These are phyloP conservation scores for Drosophila austrosaltans DNA, from an alignment of 2,888 invertebrate genomes.

Conservation along the genomic window DNA sequence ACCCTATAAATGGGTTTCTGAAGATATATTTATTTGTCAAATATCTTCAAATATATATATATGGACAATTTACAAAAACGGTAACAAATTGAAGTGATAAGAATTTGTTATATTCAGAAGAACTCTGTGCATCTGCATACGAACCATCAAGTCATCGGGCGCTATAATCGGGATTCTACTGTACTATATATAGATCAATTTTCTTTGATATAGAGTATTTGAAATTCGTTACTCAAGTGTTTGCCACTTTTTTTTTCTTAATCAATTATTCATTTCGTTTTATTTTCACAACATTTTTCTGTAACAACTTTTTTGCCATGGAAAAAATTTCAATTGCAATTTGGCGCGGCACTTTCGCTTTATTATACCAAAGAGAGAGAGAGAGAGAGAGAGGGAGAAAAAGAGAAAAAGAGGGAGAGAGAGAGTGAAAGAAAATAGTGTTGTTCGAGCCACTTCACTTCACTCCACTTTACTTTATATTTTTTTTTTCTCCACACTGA, in stretches of 20 bases:
- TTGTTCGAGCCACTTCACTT: conserved; percentile 20
- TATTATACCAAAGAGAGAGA: conserved; percentile 22
- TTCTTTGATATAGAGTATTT: neutral
- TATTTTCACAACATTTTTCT: conserved; percentile 50
- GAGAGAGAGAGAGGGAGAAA: conserved; percentile 1
- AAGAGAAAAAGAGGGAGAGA: conserved; percentile 37
- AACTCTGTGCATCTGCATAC: too few relatives aligned
- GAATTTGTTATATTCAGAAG: too few relatives aligned
- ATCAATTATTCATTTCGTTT: conserved; percentile 13
- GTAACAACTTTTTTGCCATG: conserved; percentile 46
- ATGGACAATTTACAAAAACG: too few relatives aligned
- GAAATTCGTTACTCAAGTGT: neutral
- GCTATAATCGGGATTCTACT: too few relatives aligned
- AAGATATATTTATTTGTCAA: too few relatives aligned
- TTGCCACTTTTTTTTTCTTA: conserved; percentile 1
- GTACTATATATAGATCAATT: too few relatives aligned
- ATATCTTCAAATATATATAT: too few relatives aligned
- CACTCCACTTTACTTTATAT: neutral
- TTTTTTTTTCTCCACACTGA: too few relatives aligned
- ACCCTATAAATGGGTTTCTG: neutral
- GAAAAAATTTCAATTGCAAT: conserved; percentile 59
- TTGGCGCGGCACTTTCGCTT: conserved; percentile 67
- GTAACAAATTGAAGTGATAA: too few relatives aligned
- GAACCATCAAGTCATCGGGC: too few relatives aligned
- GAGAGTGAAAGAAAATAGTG: conserved; percentile 36